Conservation (phyloP, 2,888 invertebrate genomes). For the Halocaridina rubra region DNA sequence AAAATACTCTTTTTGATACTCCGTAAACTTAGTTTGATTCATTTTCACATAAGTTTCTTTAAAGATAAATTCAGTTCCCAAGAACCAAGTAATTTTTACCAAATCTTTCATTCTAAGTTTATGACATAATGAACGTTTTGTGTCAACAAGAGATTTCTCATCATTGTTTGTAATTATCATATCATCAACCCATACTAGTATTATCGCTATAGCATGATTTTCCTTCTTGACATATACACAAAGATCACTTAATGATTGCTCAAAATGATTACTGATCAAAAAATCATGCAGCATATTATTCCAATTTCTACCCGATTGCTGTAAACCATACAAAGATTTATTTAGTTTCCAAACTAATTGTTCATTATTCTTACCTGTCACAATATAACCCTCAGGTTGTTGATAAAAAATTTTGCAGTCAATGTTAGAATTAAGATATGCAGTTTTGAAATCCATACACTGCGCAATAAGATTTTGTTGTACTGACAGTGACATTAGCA, state of each 20-base stretch:
- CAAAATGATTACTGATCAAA: neutral
- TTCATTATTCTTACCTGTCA: neutral
- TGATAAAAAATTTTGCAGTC: neutral
- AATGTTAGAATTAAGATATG: too few relatives aligned
- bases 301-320: neutral
- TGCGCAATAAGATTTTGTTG: neutral
- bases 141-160: neutral
- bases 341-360: neutral
- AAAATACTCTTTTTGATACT: too few relatives aligned
- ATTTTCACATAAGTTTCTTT: too few relatives aligned
- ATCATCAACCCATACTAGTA: neutral
- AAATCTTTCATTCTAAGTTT: too few relatives aligned
- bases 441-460: neutral
- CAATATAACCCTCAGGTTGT: neutral
- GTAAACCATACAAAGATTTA: neutral
- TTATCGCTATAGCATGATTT: neutral
- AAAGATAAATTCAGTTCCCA: too few relatives aligned
- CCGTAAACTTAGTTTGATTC: too few relatives aligned
- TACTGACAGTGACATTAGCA: neutral
- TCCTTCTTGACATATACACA: neutral
- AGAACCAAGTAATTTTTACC: too few relatives aligned
- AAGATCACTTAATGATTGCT: neutral
- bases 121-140: too few relatives aligned
- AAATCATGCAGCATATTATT: neutral
- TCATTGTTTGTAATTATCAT: neutral